Evolutionary conservation across 1,140 invertebrate genomes (phyloP).

Genomic region (Drosophila azteca): DNA sequence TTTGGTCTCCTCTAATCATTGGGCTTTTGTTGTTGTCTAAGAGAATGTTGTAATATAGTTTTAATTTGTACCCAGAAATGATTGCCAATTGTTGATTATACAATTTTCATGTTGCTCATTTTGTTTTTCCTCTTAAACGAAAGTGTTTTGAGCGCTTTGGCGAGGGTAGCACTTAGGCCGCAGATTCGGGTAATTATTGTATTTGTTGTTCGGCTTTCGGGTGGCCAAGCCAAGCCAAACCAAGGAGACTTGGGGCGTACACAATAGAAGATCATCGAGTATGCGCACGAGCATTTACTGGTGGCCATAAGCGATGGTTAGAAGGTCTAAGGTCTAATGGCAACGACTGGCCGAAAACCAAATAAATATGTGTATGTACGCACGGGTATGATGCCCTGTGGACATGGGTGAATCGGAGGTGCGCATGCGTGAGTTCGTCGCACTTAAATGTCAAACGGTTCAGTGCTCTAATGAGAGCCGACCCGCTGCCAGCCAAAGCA

Average conservation of each 20-base stretch:
- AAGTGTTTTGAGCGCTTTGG: conserved; percentile 45
- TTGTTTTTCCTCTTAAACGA: conserved; percentile 27
- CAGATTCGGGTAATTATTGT: conserved; percentile 66
- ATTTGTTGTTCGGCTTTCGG: conserved; percentile 26
- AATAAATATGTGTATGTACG: neutral
- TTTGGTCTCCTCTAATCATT: conserved; percentile 74
- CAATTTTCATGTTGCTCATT: conserved; percentile 42
- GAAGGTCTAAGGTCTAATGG: conserved; percentile 45
- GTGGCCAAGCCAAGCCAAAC: too few relatives aligned
- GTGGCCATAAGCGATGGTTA: conserved; percentile 23
- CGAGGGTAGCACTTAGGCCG: conserved; percentile 33
- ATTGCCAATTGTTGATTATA: conserved; percentile 78
- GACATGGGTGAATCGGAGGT: conserved; percentile 5
- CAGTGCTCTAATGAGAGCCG: conserved; percentile 67
- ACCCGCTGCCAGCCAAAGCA: neutral
- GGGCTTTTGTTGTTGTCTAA: conserved; percentile 55
- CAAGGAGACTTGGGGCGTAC: conserved; percentile 33
- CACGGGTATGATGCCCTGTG: neutral
- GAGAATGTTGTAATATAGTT: conserved; percentile 78
- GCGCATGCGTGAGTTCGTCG: conserved; percentile 62
- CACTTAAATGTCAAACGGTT: conserved; percentile 72
- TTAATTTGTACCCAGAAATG: conserved; percentile 80
- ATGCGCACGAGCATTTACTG: conserved; percentile 29
- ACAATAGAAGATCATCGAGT: neutral
- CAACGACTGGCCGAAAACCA: conserved; percentile 7